Conservation (phyloP, 2,797 vertebrate genomes). For the Anguilla marmorata region DNA sequence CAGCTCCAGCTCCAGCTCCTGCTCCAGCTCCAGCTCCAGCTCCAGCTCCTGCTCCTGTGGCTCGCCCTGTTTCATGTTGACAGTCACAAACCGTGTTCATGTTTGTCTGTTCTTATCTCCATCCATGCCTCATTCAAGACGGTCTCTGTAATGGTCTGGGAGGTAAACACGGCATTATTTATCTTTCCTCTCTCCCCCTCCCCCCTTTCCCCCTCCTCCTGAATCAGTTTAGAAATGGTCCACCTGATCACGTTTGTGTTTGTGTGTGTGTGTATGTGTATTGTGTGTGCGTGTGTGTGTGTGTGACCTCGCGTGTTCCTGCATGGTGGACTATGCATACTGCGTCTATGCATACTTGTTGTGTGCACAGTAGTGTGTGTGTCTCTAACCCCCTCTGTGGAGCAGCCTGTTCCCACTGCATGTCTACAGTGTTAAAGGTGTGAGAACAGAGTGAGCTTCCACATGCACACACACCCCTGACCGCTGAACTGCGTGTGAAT, state of each 20-base stretch:
- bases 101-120: constrained; percentile 71
- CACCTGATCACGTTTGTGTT: not conserved
- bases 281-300: not conserved
- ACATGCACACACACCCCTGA: not conserved
- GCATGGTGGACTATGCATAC: constrained; percentile 16
- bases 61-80: constrained; percentile 44
- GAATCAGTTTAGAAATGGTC: not conserved
- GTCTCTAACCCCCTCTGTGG: not conserved
- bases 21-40: no score
- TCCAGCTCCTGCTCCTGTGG: not conserved
- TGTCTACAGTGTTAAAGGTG: not conserved
- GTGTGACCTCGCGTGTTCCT: not conserved
- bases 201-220: constrained; percentile 15
- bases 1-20: not conserved
- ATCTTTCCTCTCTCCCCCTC: constrained; percentile 54
- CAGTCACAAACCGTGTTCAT: constrained; percentile 47
- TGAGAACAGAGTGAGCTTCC: not conserved
- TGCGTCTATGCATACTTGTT: not conserved
- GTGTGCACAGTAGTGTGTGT: not conserved
- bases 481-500: not conserved
- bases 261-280: not conserved
- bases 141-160: constrained; percentile 77
- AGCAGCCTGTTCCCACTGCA: not conserved
- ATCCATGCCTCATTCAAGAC: constrained; percentile 79
- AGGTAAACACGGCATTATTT: constrained; percentile 66